phyloP scores from a whole-genome alignment of 2,797 vertebrate genomes.

The Leptoclinus maculatus region DNA sequence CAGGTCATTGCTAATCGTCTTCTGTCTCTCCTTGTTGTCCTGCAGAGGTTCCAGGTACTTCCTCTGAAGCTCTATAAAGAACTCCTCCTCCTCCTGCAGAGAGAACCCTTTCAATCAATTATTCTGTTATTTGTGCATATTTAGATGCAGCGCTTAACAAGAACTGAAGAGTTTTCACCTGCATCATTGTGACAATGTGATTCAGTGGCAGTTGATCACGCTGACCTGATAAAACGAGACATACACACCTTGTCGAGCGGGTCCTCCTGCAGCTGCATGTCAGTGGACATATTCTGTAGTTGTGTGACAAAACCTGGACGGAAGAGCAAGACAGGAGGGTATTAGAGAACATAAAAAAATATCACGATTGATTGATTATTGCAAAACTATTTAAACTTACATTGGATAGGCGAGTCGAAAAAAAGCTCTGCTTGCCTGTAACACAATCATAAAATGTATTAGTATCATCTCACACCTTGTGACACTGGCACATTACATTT shows the following conservation, averaged over 20 bases:
- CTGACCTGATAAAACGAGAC: not conserved
- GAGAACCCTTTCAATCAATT: not conserved
- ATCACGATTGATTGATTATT: not conserved
- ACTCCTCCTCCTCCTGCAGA: slow-evolving; percentile 69
- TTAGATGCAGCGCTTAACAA: not conserved
- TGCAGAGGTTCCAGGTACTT: slow-evolving; percentile 75
- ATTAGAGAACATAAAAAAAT: not conserved
- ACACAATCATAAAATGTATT: not conserved
- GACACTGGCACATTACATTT: too few relatives aligned
- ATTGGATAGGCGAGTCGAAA: not conserved
- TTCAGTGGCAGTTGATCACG: not conserved
- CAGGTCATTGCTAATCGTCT: slow-evolving; percentile 60
- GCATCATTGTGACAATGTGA: not conserved
- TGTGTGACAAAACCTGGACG: slow-evolving; percentile 67
- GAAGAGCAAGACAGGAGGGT: not conserved
- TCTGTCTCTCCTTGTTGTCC: slow-evolving; percentile 69
- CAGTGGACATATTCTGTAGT: slow-evolving; percentile 47
- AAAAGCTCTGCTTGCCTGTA: slow-evolving; percentile 14
- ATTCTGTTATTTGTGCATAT: not conserved
- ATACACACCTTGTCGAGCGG: slow-evolving; percentile 61
- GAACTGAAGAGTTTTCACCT: not conserved
- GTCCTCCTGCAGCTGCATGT: slow-evolving; percentile 52
- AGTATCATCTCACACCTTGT: not conserved
- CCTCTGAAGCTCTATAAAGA: slow-evolving; percentile 67
- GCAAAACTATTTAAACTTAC: slow-evolving; percentile 34